Conservation (phyloP, 2,888 invertebrate genomes). For the Metacarcinus magister region DNA sequence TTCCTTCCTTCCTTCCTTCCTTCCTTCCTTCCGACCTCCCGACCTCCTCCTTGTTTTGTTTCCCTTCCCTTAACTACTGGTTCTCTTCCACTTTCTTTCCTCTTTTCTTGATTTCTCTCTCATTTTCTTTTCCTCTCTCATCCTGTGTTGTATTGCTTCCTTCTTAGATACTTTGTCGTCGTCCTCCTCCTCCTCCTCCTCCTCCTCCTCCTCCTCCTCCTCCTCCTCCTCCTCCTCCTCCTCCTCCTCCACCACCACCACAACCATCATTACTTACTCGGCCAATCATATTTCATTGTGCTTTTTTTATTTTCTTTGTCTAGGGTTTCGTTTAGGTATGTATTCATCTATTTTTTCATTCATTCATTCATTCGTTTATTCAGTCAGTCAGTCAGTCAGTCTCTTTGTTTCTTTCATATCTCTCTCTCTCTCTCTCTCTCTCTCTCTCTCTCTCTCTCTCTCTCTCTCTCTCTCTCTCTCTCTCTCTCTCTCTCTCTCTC, state of each 20-base stretch:
- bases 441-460: background rate
- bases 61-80: background rate
- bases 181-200: background rate
- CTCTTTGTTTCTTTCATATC: background rate
- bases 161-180: background rate
- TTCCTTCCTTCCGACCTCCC: background rate
- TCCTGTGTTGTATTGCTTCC: background rate
- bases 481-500: conserved; percentile 2
- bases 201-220: background rate
- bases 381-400: background rate
- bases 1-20: too few relatives aligned
- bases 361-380: background rate
- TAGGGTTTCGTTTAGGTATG: background rate
- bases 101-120: background rate
- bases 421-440: background rate
- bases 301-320: background rate
- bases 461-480: conserved; percentile 2
- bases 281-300: too few relatives aligned
- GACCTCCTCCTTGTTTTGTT: background rate
- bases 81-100: background rate
- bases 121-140: background rate
- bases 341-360: background rate
- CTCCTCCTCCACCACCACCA: background rate
- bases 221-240: background rate
- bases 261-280: background rate